A percentile compares a stretch with the other conserved stretches of the same genome.
Conservation (phyloP, 2,113 vertebrate species). For the Rhabdomys dilectus region DNA sequence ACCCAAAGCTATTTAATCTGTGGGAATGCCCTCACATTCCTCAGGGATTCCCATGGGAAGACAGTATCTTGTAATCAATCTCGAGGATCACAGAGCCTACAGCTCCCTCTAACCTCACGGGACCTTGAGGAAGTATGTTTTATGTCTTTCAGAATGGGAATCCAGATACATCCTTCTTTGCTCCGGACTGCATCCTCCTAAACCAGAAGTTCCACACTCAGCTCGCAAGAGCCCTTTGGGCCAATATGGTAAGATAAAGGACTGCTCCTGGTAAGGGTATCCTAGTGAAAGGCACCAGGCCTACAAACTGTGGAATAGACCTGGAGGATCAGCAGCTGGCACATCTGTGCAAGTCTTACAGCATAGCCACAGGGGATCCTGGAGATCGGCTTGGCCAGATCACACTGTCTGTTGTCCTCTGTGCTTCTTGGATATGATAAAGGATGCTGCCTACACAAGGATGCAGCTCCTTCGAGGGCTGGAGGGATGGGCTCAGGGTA, state of each 20-base stretch:
- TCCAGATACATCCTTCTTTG: constrained; percentile 92
- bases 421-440: neutral
- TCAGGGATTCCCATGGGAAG: neutral
- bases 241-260: constrained; percentile 90
- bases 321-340: neutral
- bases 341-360: rapidly evolving
- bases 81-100: neutral
- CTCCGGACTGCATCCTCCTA: constrained; percentile 94
- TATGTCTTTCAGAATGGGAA: constrained; percentile 87
- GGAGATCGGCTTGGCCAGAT: neutral
- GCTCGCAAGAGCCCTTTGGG: constrained; percentile 94
- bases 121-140: neutral
- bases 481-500: neutral
- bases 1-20: neutral
- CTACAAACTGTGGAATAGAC: neutral
- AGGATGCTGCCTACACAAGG: neutral
- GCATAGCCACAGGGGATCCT: neutral
- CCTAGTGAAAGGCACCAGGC: neutral
- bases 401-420: neutral
- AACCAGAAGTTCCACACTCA: constrained; percentile 93
- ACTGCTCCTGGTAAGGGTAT: neutral
- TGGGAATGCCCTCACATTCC: neutral
- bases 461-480: neutral
- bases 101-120: neutral
- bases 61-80: too few species aligned